A percentile compares a stretch with the other conserved stretches of the same genome.
Conservation (phyloP, 2,113 vertebrate species). For the Anguilla japonica region DNA sequence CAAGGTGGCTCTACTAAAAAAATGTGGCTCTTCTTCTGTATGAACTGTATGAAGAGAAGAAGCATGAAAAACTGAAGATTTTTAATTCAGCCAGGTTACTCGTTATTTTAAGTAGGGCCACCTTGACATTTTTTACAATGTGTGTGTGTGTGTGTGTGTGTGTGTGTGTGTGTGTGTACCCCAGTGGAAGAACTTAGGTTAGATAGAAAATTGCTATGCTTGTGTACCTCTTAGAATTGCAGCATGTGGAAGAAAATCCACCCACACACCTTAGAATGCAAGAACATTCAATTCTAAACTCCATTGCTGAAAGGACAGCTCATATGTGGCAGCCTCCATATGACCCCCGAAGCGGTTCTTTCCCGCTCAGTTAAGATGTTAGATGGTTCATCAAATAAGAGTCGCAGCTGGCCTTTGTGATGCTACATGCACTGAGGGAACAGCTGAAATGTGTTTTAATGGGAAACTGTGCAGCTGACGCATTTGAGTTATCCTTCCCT, state of each 20-base stretch:
- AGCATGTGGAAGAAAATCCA: constrained; percentile 8
- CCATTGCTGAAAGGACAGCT: neutral
- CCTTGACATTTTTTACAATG: neutral
- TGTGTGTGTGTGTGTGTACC: neutral
- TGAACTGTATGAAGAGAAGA: no score
- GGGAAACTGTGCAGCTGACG: neutral
- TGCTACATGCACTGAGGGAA: neutral
- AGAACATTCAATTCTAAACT: neutral
- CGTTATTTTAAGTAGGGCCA: no score
- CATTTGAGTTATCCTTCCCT: neutral
- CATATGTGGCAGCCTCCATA: neutral
- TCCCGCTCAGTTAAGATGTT: neutral
- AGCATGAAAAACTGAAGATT: no score
- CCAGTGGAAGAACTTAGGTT: neutral
- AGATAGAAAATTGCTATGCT: neutral
- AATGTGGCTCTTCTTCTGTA: no score
- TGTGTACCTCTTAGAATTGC: neutral
- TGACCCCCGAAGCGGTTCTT: neutral
- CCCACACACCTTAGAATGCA: neutral
- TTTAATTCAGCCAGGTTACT: no score
- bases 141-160: neutral
- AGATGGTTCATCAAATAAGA: neutral
- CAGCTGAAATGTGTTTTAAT: neutral
- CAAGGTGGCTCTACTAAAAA: no score
- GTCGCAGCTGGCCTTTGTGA: neutral